phyloP scores from a whole-genome alignment of 1,140 invertebrate genomes.

The Psix sp. region DNA sequence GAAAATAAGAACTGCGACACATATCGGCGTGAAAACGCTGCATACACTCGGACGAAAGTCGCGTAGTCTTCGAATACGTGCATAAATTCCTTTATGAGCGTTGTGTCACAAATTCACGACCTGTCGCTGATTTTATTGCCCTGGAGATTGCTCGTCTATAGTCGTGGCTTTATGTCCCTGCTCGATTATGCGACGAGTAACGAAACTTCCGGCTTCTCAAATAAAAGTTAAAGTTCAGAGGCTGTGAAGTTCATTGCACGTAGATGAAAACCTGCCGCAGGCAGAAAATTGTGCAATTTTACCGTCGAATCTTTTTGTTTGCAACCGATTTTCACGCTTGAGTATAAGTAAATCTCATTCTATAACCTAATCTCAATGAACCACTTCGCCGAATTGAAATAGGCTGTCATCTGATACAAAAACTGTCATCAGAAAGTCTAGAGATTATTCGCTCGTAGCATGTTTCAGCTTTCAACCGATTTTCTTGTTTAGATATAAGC shows the following conservation, averaged over 20 bases:
- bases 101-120: slow-evolving; percentile 70
- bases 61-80: slow-evolving; percentile 61
- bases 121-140: slow-evolving; percentile 73
- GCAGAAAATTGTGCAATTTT: no score
- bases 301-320: no score
- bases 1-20: slow-evolving; percentile 12
- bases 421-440: no score
- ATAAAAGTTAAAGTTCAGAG: slow-evolving; percentile 59
- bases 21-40: slow-evolving; percentile 34
- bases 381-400: no score
- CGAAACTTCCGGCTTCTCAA: slow-evolving; percentile 68
- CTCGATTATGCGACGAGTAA: slow-evolving; percentile 59
- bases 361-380: no score
- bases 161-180: slow-evolving; percentile 65
- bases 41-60: slow-evolving; percentile 36
- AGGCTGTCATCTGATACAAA: no score
- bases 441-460: no score
- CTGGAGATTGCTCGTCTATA: slow-evolving; percentile 64
- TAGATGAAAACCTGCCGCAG: slow-evolving; percentile 9
- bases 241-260: slow-evolving; percentile 51
- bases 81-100: slow-evolving; percentile 72
- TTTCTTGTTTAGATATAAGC: no score
- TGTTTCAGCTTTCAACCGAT: no score
- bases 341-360: no score
- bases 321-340: no score